Evolutionary conservation across 2,888 invertebrate species (phyloP).

Genomic region (Sarcophaga subvicina): DNA sequence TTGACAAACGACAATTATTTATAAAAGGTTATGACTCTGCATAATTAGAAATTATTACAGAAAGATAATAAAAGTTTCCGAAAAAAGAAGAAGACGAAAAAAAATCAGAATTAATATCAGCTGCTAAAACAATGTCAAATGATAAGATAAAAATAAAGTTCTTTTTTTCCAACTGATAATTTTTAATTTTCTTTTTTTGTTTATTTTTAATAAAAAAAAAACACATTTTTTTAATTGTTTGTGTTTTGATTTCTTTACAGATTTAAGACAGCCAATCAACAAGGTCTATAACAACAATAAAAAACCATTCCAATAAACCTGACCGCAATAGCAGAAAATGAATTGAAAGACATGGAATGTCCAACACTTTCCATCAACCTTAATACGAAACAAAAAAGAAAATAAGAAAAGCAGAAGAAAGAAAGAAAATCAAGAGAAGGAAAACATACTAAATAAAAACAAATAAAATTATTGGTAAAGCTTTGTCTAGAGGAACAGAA

Average conservation of each 20-base stretch:
- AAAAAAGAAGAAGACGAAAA: not conserved
- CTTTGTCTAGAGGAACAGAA: not conserved
- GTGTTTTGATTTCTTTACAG: conserved; percentile 34
- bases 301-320: conserved; percentile 49
- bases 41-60: conserved; percentile 26
- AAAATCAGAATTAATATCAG: not conserved
- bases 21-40: not conserved
- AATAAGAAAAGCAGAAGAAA: conserved; percentile 32
- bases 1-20: too few relatives aligned
- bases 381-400: conserved; percentile 36
- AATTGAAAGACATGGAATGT: conserved; percentile 68
- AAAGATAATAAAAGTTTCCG: conserved; percentile 17
- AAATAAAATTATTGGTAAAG: not conserved
- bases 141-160: conserved; percentile 38
- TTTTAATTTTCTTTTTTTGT: not conserved
- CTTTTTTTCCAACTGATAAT: conserved; percentile 36
- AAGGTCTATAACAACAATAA: not conserved
- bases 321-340: not conserved
- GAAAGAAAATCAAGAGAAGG: conserved; percentile 22
- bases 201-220: not conserved
- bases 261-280: conserved; percentile 7
- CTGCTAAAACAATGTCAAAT: conserved; percentile 42
- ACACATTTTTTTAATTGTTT: not conserved
- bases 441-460: conserved; percentile 12
- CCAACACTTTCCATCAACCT: conserved; percentile 50